phyloP scores from a whole-genome alignment of 2,797 vertebrate genomes.

The Acanthiza pusilla region DNA sequence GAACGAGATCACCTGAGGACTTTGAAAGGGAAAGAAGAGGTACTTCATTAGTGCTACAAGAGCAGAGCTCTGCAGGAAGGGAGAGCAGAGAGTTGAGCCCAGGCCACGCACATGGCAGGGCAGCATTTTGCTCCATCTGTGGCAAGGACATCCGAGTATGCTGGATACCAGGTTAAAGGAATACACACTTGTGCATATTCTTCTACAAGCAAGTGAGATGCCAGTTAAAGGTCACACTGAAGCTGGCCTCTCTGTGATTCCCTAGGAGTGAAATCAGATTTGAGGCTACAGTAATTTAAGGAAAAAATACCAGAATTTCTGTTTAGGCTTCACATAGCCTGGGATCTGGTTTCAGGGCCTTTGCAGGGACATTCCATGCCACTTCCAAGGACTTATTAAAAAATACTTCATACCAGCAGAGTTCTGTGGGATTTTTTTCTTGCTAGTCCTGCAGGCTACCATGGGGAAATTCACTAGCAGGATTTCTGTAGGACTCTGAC shows the following conservation, averaged over 20 bases:
- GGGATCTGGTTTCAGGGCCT: neutral
- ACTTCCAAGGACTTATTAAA: conserved; percentile 4
- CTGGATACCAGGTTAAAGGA: neutral
- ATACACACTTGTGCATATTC: neutral
- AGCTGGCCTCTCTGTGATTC: neutral
- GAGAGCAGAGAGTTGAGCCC: neutral
- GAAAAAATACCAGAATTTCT: neutral
- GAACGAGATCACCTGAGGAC: conserved; percentile 38
- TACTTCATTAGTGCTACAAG: conserved; percentile 31
- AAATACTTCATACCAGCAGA: neutral
- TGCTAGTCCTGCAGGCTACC: neutral
- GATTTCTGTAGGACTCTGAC: conserved; percentile 3
- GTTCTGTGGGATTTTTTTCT: neutral
- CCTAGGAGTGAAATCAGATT: neutral
- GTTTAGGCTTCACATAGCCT: neutral
- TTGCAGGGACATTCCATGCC: neutral
- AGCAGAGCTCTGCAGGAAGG: neutral
- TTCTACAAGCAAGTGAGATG: neutral
- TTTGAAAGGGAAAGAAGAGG: conserved; percentile 22
- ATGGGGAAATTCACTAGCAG: neutral
- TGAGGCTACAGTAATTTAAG: neutral
- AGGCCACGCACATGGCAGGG: neutral
- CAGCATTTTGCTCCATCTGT: neutral
- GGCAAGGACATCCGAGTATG: rapidly evolving
- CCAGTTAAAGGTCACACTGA: neutral